Base-by-base conservation (phyloP, 1,140 invertebrate species). In the Panagrolaimus sp. region DNA sequence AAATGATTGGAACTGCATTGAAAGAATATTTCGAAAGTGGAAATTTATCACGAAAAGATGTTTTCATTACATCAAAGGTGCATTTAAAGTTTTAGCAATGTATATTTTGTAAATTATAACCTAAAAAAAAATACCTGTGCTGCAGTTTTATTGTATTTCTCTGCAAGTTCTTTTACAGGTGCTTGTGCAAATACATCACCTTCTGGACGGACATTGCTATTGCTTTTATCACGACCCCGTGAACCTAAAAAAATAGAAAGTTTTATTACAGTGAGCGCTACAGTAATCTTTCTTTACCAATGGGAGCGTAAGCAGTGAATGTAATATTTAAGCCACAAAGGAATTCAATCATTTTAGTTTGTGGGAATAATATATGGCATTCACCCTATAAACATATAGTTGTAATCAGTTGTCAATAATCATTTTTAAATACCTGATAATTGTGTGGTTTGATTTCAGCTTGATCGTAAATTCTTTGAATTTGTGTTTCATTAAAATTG, bases 331-430 rank as follows among this genome's bases (percentile, higher is more conserved):
- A 86, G 13, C 85, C 75, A 20, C 86, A 83, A 74, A 90, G 92
- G 75, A 90, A 91, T 1, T 88, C 86, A 13, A 88, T 85, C n/a
- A 95, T 82, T 71, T 89, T 87, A 2, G 86, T 85, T 79, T 95
- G 91, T 70, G 88, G 89, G 47, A 93, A 85, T 78, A 92, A 92
- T 0, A 90, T 89, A 83, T 94, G 91, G 70, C 89, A 89, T 83
- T 95, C 92, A 14, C 70, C 44, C 64, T 78, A 65, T 63, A 68
- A 47, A 46, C 77, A 69, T 48, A 66, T 71, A 68, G 7, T 65
- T 47, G 13, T n/a, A n/a, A n/a, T n/a, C n/a, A n/a, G n/a, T 53
- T 63, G 9, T 67, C 63, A 1, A 63, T 14, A 16, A 13, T 78
- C 2, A 38, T 38, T 2, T 13, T 4, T 67, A 13, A 1, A 9